Percentiles rank a stretch among this genome's conserved stretches.
Conservation (phyloP, 2,113 vertebrate genomes). For the Hippocampus guttulatus region DNA sequence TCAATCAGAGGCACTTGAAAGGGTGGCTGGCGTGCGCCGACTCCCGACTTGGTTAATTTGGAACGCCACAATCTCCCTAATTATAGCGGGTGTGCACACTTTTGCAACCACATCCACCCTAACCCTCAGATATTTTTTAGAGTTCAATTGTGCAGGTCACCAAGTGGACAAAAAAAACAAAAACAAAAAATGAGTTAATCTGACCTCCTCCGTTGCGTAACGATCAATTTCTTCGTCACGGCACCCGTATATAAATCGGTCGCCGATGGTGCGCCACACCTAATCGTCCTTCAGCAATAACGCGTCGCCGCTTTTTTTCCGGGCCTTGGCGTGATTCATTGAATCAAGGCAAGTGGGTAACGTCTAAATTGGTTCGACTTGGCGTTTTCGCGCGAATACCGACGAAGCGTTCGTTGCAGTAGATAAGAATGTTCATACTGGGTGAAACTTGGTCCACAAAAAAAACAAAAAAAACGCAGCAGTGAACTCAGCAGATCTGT, state of each 20-base stretch:
- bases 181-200: no score
- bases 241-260: slow-evolving; percentile 7
- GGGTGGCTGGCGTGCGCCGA: no score
- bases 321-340: not conserved
- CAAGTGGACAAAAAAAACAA: no score
- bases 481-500: not conserved
- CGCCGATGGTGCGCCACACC: slow-evolving; percentile 22
- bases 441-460: not conserved
- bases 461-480: not conserved
- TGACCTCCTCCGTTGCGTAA: slow-evolving; percentile 36
- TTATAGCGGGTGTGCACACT: not conserved
- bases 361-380: no score
- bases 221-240: slow-evolving; percentile 59
- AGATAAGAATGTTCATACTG: not conserved
- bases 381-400: not conserved
- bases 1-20: no score
- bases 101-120: not conserved
- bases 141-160: not conserved
- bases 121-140: not conserved
- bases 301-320: slow-evolving; percentile 27
- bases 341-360: no score
- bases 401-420: not conserved
- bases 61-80: not conserved
- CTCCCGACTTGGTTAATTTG: no score
- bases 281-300: slow-evolving; percentile 63